Conservation (phyloP, 2,888 invertebrate genomes). For the Calliphora vomitoria region DNA sequence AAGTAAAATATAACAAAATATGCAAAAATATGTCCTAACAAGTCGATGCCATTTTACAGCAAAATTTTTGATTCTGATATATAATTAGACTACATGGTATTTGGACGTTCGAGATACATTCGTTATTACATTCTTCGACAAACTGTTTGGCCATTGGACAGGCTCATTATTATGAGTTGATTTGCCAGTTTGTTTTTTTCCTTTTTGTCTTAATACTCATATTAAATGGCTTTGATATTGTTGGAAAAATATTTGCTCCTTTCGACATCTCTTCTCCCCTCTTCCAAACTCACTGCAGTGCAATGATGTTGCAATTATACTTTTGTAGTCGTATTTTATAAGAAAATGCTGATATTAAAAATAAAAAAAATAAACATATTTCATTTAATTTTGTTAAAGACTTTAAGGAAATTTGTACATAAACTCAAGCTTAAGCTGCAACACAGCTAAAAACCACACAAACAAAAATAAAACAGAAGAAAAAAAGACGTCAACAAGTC, state of each 20-base stretch:
- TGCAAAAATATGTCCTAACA: too few relatives aligned
- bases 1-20: too few relatives aligned
- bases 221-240: conserved; percentile 57
- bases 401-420: conserved; percentile 59
- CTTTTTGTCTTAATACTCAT: conserved; percentile 17
- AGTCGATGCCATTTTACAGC: too few relatives aligned
- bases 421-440: conserved; percentile 60
- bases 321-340: conserved; percentile 39
- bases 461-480: not conserved
- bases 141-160: not conserved
- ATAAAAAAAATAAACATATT: conserved; percentile 45
- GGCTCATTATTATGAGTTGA: conserved; percentile 48
- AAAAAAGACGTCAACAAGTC: conserved; percentile 67
- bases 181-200: conserved; percentile 45
- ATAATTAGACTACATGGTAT: too few relatives aligned
- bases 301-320: conserved; percentile 66
- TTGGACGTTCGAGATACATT: too few relatives aligned
- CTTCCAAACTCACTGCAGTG: too few relatives aligned
- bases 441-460: conserved; percentile 32
- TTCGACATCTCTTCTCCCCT: conserved; percentile 20
- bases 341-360: conserved; percentile 27
- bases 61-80: too few relatives aligned
- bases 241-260: conserved; percentile 44
- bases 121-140: not conserved
- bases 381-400: conserved; percentile 60